Evolutionary conservation across 2,797 vertebrate species (phyloP), one percentile per base, ranked within the genome.

Genomic region (Liasis olivaceus): DNA sequence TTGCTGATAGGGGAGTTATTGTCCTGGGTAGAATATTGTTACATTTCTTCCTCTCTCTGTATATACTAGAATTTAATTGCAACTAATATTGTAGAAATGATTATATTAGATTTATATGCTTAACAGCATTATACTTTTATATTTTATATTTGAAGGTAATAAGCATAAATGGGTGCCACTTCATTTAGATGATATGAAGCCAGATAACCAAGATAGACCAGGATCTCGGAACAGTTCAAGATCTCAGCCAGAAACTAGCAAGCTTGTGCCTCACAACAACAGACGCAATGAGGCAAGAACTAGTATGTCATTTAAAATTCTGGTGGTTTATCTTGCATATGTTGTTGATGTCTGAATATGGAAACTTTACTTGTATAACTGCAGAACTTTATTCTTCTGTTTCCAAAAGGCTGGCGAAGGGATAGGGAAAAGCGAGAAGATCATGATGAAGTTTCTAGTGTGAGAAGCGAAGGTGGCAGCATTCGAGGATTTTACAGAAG

Each of bases 121-220:
- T 24, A 92, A 47, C 60, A 28, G 86, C 26, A 2, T 66, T 88
- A 1, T 85, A 94, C 88, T 91, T 54, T 77, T 64, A 22, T 88
- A 84, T 94, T 95, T 93, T 95, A 95, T 92, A 94, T 94, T 95
- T 96, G 60, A 97, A 99, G 98, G 98, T 97, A 98, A 98, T 98
- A 99, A 98, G 96, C 98, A 98, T 97, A 99, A 98, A 96, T 99
- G 98, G 98, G 98, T 99, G 91, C 98, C 98, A 17, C 98, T 99
- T 94, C 98, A 98, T 90, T 97, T 99, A 97, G 98, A 99, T 64
- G 98, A 98, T 22, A 94, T 96, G 81, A 97, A 98, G 95, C 96
- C 97, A 94, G 98, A 98, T n/a, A 97, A 96, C 56, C 97, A 96
- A 94, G 97, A 98, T 97, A 98, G 98, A 97, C 95, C 95, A 26